Evolutionary conservation across 2,797 vertebrate genomes (phyloP), one percentile per base, ranked within the genome.

Genomic region (Sandelia bainsii): DNA sequence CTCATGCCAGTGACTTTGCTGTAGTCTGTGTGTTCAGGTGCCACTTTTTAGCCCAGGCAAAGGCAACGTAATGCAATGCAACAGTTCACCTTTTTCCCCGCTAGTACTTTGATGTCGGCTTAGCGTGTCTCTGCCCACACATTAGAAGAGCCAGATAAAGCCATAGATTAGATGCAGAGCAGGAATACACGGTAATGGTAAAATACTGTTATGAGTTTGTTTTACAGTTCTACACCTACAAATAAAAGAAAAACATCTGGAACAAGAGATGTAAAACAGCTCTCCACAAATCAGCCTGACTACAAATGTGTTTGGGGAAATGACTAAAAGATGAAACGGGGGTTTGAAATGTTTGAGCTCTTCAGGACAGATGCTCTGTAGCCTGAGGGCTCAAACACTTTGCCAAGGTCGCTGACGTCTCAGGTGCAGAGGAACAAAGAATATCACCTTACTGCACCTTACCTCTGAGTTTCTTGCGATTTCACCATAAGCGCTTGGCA

Each of bases 261-360:
- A 66, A 37, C 9, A 25, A 23, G 9, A 13, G 29, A 45, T 1
- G 1, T 11, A 1, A 5, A 45, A 56, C 44, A 60, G 20, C 8
- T 48, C 46, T 5, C 20, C 11, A 52, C n/a, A 23, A 2, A 27
- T n/a, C 27, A 25, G 44, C 29, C 19, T 16, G 17, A 40, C 29
- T 25, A 54, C 2, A n/a, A n/a, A 3, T 49, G 58, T 62, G 42
- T 70, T 42, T 32, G 16, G 40, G 25, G 8, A 29, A 44, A 6
- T 63, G 29, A 69, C 22, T 42, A 20, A 8, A 29, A 63, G 45
- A 62, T 49, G 39, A 29, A 71, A 50, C 19, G 4, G 16, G 16
- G 5, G 17, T 56, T 48, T 34, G 72, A 25, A 81, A 67, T 46
- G 34, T 56, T 53, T 48, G 12, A 62, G 59, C 50, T 68, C 57